Evolutionary conservation across 1,140 invertebrate species (phyloP).

Genomic region (Drosophila arawakana): DNA sequence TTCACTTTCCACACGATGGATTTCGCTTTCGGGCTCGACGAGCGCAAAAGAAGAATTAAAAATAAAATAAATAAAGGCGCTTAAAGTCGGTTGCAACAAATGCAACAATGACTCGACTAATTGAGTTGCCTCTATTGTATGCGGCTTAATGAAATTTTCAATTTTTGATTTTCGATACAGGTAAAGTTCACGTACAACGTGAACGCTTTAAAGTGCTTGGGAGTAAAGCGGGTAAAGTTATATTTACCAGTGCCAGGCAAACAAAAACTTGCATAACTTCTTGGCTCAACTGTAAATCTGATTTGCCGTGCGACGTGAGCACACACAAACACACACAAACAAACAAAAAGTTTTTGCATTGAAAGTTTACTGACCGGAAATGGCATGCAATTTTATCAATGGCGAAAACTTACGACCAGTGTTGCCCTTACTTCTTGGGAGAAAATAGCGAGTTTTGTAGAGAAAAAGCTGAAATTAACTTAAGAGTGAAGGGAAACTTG

Average conservation of each 20-base stretch:
- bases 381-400: conserved; percentile 78
- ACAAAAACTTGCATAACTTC: conserved; percentile 65
- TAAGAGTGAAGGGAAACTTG: too few species aligned
- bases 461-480: too few species aligned
- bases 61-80: conserved; percentile 42
- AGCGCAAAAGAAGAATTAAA: conserved; percentile 64
- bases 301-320: conserved; percentile 30
- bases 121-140: conserved; percentile 59
- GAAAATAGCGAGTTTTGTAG: too few species aligned
- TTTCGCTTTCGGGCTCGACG: conserved; percentile 63
- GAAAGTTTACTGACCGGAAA: conserved; percentile 80
- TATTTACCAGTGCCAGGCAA: not conserved
- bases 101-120: conserved; percentile 64
- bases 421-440: too few species aligned
- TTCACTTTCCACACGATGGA: conserved; percentile 55
- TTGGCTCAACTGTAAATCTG: conserved; percentile 55
- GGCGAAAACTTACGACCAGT: conserved; percentile 3
- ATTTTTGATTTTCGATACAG: conserved; percentile 21
- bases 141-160: conserved; percentile 43
- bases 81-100: conserved; percentile 42
- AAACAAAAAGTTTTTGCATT: conserved; percentile 56
- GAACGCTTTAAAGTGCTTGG: conserved; percentile 30
- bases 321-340: conserved; percentile 20
- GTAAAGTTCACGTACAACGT: conserved; percentile 16
- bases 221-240: not conserved